Evolutionary conservation across 2,797 vertebrate genomes (phyloP).

Genomic region (Rhinophrynus dorsalis): DNA sequence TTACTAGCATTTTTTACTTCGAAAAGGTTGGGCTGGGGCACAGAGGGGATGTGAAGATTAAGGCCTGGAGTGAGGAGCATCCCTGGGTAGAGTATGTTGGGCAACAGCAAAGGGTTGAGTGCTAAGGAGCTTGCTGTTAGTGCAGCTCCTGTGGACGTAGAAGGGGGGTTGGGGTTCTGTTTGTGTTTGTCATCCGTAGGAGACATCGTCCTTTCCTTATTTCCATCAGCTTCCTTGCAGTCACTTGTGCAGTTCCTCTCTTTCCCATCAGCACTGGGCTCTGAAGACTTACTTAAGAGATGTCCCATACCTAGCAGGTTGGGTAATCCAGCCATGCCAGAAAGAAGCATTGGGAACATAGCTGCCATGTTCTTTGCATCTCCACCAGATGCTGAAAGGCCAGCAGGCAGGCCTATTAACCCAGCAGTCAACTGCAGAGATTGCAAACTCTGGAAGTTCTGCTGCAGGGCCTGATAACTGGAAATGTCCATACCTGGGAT

Average conservation of each 20-base stretch:
- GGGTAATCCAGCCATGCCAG: slow-evolving; percentile 89
- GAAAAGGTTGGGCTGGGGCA: slow-evolving; percentile 73
- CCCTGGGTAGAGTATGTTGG: slow-evolving; percentile 98
- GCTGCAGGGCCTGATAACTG: slow-evolving; percentile 91
- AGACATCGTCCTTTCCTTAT: slow-evolving; percentile 94
- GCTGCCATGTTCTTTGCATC: slow-evolving; percentile 85
- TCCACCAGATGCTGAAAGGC: slow-evolving; percentile 70
- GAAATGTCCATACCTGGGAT: slow-evolving; percentile 87
- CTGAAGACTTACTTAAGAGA: slow-evolving; percentile 77
- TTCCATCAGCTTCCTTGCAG: slow-evolving; percentile 74
- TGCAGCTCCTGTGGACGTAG: slow-evolving; percentile 76
- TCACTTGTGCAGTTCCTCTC: slow-evolving; percentile 67
- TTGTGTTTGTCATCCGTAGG: slow-evolving; percentile 68
- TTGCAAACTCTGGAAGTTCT: slow-evolving; percentile 93
- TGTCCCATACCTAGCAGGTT: slow-evolving; percentile 87
- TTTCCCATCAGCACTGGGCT: slow-evolving; percentile 76
- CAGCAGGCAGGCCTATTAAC: slow-evolving; percentile 87
- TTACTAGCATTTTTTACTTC: slow-evolving; percentile 83
- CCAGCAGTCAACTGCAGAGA: slow-evolving; percentile 92
- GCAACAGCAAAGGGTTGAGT: slow-evolving; percentile 94
- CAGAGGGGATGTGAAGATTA: slow-evolving; percentile 92
- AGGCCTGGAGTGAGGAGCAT: slow-evolving; percentile 99
- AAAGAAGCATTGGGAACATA: slow-evolving; percentile 97
- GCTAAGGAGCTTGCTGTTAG: slow-evolving; percentile 81
- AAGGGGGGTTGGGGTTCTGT: slow-evolving; percentile 73